Conservation (phyloP, 2,797 vertebrate species). For the Oreochromis mossambicus region DNA sequence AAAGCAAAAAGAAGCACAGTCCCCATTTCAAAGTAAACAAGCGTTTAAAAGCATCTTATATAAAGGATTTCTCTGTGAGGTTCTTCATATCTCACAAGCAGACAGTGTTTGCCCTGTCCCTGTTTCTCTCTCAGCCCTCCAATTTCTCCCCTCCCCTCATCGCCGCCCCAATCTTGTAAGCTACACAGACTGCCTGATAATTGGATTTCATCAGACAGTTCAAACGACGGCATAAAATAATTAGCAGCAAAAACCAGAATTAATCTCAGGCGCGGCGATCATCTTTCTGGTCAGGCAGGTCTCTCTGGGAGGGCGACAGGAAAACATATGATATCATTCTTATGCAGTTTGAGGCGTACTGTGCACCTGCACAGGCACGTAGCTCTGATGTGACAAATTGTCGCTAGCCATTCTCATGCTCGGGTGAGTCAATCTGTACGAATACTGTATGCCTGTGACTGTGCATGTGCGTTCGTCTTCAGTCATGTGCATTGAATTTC, state of each 20-base stretch:
- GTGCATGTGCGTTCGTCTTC: not conserved
- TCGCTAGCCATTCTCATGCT: not conserved
- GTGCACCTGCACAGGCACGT: not conserved
- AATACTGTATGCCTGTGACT: not conserved
- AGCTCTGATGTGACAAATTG: not conserved
- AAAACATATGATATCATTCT: not conserved
- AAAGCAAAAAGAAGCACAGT: not conserved
- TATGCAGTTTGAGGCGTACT: not conserved
- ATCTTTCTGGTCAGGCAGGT: constrained; percentile 14
- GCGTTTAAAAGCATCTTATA: not conserved
- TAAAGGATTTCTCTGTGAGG: not conserved
- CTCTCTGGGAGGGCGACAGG: not conserved
- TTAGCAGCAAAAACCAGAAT: constrained; percentile 65
- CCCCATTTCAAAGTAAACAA: constrained; percentile 5
- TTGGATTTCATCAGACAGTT: constrained; percentile 76
- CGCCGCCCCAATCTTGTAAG: constrained; percentile 53
- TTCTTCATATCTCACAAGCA: constrained; percentile 10
- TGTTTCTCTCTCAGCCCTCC: constrained; percentile 12
- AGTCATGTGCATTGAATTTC: not conserved
- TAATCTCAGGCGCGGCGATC: constrained; percentile 51
- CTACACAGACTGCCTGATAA: constrained; percentile 66
- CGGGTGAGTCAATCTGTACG: not conserved
- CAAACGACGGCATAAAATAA: constrained; percentile 69
- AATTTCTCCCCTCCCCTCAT: not conserved
- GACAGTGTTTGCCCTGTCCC: not conserved